Base-by-base conservation (phyloP, 2,888 invertebrate genomes). In the Morpho achilles region DNA sequence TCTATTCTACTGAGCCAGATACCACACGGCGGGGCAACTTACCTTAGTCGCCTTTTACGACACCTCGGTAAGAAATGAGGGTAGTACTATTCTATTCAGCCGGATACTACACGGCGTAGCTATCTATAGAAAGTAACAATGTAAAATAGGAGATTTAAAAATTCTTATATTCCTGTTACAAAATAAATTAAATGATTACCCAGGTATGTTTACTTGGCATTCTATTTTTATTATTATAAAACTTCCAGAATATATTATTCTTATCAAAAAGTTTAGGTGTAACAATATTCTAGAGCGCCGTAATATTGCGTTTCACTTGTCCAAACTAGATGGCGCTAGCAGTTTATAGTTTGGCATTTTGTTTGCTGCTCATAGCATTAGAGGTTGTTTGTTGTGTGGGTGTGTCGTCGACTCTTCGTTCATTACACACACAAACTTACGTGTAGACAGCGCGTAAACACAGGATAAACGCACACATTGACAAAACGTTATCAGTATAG, bases 281-380 rank as follows among this genome's bases (percentile, higher is more conserved):
- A 56, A 48, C 76, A 59, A 74, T 85, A 66, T 87, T 66, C 76
- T 65, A 61, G 63, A 72, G 63, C 62, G 59, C 52, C 69, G 75
- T 72, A 41, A 48, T 63, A 52, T 65, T 65, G 65, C 75, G 61
- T 75, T 87, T 73, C 53, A 49, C 58, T 41, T 45, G 63, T 50
- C 53, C 45, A 9, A 59, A 73, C 78, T 78, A 90, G 89, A 87
- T 89, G 89, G 76, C 89, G 86, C 79, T 82, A 81, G 72, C 39
- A 62, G 80, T 68, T 75, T 65, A 72, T 78, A 71, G 61, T 64
- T 66, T 71, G 74, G 73, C 77, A 79, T 80, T 73, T 75, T 76
- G 73, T 71, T 58, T 67, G 66, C 63, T 60, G 75, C 52, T 22
- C 48, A 48, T 32, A 50, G 50, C 50, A 22, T 52, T 48, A 52